Evolutionary conservation across 2,113 vertebrate species (phyloP), one percentile per base, ranked within the genome.

Genomic region (Campylomormyrus tamandua): DNA sequence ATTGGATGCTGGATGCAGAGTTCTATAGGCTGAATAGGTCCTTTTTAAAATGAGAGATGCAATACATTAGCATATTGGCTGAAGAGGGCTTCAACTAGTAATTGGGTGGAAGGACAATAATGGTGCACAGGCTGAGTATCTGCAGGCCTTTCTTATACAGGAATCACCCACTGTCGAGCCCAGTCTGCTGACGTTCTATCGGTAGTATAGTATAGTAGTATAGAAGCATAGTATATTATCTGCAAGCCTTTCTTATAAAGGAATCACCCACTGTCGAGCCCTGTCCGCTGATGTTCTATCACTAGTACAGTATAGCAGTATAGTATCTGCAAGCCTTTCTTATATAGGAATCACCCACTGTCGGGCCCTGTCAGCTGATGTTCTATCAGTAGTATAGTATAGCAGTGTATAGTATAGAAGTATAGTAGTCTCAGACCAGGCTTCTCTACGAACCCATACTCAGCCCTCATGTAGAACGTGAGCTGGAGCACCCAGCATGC

Each of bases 381-480:
- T 11, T 91, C 46, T 49, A 91, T 89, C n/a, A 95, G 90, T 21
- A 90, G 88, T 2, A 94, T 52, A 52, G 50, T 4, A 52, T 52
- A 52, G 5, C 5, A 56, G 53, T 21, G 19, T 48, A 52, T 52
- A 52, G 50, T 52, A 52, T 52, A 45, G 93, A 52, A 52, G 50
- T 62, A 62, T n/a, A 62, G 24, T 9, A 62, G 15, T 62, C 58
- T 62, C 7, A 90, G 39, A 42, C 90, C 13, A 92, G 74, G 6
- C 90, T 74, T 35, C 70, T 35, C 31, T 35, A 74, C 31, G 94
- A 93, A 48, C 90, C 88, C 11, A 39, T 85, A 62, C 90, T 88
- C 83, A 92, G 92, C 90, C 88, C 5, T 83, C 90, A 19, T 35
- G 86, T 42, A 94, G 66, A n/a, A 94, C 84, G 13, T 92, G 92